A percentile compares a stretch with the other conserved stretches of the same genome.
phyloP scores from a whole-genome alignment of 2,888 invertebrate species.

The Napeogenes inachia region DNA sequence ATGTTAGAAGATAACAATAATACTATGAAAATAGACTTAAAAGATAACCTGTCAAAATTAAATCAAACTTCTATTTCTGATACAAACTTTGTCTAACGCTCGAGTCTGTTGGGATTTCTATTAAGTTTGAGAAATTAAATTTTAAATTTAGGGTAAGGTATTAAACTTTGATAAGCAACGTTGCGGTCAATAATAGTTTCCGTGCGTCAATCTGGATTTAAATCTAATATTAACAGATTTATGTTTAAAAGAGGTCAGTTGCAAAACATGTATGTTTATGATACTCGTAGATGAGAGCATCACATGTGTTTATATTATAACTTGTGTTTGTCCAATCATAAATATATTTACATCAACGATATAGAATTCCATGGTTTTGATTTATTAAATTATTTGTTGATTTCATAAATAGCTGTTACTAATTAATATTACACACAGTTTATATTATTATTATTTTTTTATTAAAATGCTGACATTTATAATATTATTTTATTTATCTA shows the following conservation, averaged over 20 bases:
- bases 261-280: conserved; percentile 37
- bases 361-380: conserved; percentile 23
- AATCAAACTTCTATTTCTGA: conserved; percentile 42
- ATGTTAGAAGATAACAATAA: conserved; percentile 44
- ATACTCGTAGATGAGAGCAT: conserved; percentile 32
- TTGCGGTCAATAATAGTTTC: neutral
- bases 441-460: neutral
- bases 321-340: conserved; percentile 41
- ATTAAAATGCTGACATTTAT: neutral
- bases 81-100: conserved; percentile 9
- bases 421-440: neutral
- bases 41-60: conserved; percentile 42
- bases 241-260: conserved; percentile 27
- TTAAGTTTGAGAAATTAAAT: no score
- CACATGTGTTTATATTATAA: conserved; percentile 40
- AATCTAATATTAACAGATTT: conserved; percentile 13
- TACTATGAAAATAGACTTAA: conserved; percentile 43
- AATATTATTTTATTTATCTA: no score
- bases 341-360: conserved; percentile 19
- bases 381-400: conserved; percentile 11
- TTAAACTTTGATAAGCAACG: neutral
- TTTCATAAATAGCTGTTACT: conserved; percentile 1
- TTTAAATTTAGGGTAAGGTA: no score
- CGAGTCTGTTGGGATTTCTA: no score
- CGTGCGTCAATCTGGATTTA: neutral